Base-by-base conservation (phyloP, 2,888 invertebrate genomes). In the Acutogordius australiensis region DNA sequence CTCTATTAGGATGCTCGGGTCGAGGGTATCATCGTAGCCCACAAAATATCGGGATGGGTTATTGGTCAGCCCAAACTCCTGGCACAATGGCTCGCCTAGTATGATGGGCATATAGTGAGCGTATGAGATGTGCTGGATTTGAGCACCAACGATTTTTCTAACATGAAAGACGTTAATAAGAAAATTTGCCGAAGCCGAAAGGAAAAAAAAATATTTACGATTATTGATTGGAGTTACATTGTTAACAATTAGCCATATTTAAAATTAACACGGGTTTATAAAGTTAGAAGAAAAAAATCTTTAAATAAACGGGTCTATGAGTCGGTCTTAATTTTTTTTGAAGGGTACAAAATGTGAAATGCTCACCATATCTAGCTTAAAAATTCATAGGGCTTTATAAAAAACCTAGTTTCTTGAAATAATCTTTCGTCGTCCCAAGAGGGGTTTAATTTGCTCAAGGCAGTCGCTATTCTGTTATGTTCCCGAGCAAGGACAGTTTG, bases 391-490 rank as follows among this genome's bases (percentile, higher is more conserved):
- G n/a, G n/a, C n/a, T n/a, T n/a, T n/a, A n/a, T n/a, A n/a, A n/a
- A n/a, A n/a, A n/a, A n/a, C 51, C 51, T 51, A 23, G 51, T 51
- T 23, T 51, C 51, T 51, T 51, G 51, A 51, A n/a, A 51, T 13
- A 51, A n/a, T 8, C 4, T 51, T 51, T 51, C 51, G 23, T 51
- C 51, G 18, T 13, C 8, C 51, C n/a, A 8, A 4, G 4, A 4
- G 4, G 18, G 8, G 23, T 51, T 51, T n/a, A 51, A 23, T 4
- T 21, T 21, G 4, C 23, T 23, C 23, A 51, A 23, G 13, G 8
- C 18, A 51, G 8, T 23, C 8, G 51, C 51, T 51, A 51, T 51
- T 26, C 51, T 51, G 51, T 51, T 51, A 51, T 51, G 51, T 23
- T 51, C 51, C n/a, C 51, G 8, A 21, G 26, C 13, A 8, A 8